phyloP scores from a whole-genome alignment of 2,888 invertebrate genomes.

The Monoplex corrugatus region DNA sequence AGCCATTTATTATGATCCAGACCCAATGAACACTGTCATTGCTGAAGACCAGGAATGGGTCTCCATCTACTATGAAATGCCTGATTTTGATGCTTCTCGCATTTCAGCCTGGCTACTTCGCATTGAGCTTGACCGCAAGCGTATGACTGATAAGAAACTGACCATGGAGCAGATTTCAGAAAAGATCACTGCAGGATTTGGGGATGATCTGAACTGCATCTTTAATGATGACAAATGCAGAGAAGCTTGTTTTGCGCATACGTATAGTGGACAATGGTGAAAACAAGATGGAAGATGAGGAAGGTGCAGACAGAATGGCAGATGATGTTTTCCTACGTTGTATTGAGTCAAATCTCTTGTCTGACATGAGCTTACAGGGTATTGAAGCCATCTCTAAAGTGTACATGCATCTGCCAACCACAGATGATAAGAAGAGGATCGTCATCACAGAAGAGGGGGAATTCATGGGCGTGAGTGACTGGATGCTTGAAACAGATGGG shows the following conservation, averaged over 20 bases:
- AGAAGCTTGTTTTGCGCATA: slow-evolving; percentile 97
- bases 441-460: slow-evolving; percentile 98
- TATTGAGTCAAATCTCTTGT: slow-evolving; percentile 99
- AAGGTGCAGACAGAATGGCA: slow-evolving; percentile 97
- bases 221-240: slow-evolving; percentile 99
- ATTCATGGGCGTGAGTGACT: slow-evolving; percentile 98
- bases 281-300: slow-evolving; percentile 86
- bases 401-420: slow-evolving; percentile 99
- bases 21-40: slow-evolving; percentile 98
- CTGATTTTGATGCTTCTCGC: slow-evolving; percentile 98
- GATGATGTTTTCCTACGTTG: slow-evolving; percentile 99
- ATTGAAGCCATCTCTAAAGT: slow-evolving; percentile 98
- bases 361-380: slow-evolving; percentile 99
- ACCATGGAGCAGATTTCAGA: slow-evolving; percentile 99
- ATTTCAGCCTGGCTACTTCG: slow-evolving; percentile 99
- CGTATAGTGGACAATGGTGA: slow-evolving; percentile 99
- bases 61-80: slow-evolving; percentile 99
- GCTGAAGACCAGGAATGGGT: slow-evolving; percentile 99
- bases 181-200: slow-evolving; percentile 99
- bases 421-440: slow-evolving; percentile 98
- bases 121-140: slow-evolving; percentile 98
- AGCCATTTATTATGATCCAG: slow-evolving; percentile 98
- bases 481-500: slow-evolving; percentile 99
- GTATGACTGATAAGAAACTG: slow-evolving; percentile 99
- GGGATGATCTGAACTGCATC: slow-evolving; percentile 99